phyloP scores from a whole-genome alignment of 1,140 invertebrate species.

The Solenopsis fugax region DNA sequence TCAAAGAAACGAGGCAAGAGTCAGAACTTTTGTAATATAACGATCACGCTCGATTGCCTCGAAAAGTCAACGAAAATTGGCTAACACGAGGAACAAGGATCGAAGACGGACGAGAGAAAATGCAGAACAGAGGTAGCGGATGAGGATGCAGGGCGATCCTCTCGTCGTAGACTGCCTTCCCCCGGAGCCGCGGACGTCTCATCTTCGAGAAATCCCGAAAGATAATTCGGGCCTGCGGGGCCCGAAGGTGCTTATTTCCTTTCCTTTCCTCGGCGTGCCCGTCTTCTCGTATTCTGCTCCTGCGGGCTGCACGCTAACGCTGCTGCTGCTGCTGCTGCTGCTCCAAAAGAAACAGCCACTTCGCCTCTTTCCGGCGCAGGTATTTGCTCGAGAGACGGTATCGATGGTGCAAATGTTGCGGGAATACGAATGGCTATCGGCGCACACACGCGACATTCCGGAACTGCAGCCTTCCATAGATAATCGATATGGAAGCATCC shows the following conservation, averaged over 20 bases:
- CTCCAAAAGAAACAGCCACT: slow-evolving; percentile 16
- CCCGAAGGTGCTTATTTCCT: slow-evolving; percentile 64
- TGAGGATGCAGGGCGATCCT: slow-evolving; percentile 7
- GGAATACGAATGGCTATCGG: slow-evolving; percentile 16
- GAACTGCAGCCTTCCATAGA: not conserved
- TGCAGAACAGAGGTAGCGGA: slow-evolving; percentile 7
- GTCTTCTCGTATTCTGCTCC: slow-evolving; percentile 26
- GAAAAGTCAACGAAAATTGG: slow-evolving; percentile 64
- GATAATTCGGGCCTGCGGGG: slow-evolving; percentile 59
- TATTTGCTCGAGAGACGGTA: slow-evolving; percentile 29
- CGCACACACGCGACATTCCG: not conserved
- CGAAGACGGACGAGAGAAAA: not conserved
- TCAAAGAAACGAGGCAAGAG: slow-evolving; percentile 22
- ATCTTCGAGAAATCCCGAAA: slow-evolving; percentile 63
- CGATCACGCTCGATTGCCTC: slow-evolving; percentile 52
- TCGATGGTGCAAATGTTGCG: slow-evolving; percentile 47
- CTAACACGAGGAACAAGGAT: not conserved
- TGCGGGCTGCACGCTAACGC: slow-evolving; percentile 40
- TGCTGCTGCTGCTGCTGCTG: no score
- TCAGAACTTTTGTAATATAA: slow-evolving; percentile 42
- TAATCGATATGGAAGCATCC: slow-evolving; percentile 14
- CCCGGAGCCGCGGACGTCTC: slow-evolving; percentile 43
- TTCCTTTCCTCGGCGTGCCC: not conserved
- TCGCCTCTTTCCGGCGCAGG: slow-evolving; percentile 2
- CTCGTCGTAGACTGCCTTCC: not conserved